Base-by-base conservation (phyloP, 2,888 invertebrate genomes). In the Archips xylosteana region DNA sequence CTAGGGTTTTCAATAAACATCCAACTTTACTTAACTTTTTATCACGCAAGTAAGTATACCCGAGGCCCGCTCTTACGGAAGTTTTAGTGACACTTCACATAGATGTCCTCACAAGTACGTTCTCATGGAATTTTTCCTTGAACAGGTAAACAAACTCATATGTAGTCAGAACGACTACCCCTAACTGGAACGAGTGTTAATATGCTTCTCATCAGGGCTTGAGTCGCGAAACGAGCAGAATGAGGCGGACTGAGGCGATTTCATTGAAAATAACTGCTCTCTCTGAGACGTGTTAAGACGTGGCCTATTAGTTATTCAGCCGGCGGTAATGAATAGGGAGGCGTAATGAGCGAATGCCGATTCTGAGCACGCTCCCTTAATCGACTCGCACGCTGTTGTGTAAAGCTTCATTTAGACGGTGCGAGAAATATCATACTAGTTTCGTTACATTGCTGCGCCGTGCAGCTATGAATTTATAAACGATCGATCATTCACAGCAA, bases 341-440 rank as follows among this genome's bases (percentile, higher is more conserved):
- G 85, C 82, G 88, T 91, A 92, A 92, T 92, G 90, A 92, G 88
- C 86, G 83, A 87, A 88, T 89, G 85, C 85, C 88, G 87, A 93
- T 92, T 92, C 92, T 76, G 85, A 86, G 88, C 92, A 92, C 92
- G 92, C 88, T 82, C 83, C 86, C 85, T 85, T 88, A 89, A 89
- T 89, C 88, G 88, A 88, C 87, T 89, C 84, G 83, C 76, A 80
- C 78, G 81, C 39, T 71, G 62, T 71, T 13, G 5, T 63, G 67
- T 67, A 39, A 39, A 39, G 39, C 39, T 39, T 39, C 6, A 39
- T 6, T 39, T 39, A 39, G 39, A 39, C 39, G 3, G 6, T 39
- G 4, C 39, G 6, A 39, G 39, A 6, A 5, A 39, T 39, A 39
- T 39, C 39, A 39, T 39, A 6, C 39, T 1, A 39, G 39, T 39